Percentiles rank a stretch among this genome's conserved stretches.
phyloP scores from a whole-genome alignment of 2,113 vertebrate species.

The Datnioides undecimradiatus region DNA sequence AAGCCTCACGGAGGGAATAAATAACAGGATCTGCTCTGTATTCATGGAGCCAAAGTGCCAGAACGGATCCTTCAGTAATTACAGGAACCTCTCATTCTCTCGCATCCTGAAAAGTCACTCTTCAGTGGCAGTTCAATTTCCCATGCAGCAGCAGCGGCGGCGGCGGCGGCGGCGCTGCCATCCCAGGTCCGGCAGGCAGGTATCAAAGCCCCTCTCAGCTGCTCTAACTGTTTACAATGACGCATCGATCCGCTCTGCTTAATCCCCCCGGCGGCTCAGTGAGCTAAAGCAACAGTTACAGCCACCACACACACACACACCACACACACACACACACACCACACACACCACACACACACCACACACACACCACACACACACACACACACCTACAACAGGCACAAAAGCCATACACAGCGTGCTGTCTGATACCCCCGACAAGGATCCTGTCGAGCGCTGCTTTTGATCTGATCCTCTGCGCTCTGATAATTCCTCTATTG shows the following conservation, averaged over 20 bases:
- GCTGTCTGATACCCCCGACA: constrained; percentile 20
- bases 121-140: constrained; percentile 54
- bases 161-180: background rate
- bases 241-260: constrained; percentile 67
- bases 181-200: constrained; percentile 41
- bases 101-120: constrained; percentile 50
- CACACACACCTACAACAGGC: constrained; percentile 25
- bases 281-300: constrained; percentile 72
- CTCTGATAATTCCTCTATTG: constrained; percentile 53
- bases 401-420: constrained; percentile 24
- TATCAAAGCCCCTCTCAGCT: constrained; percentile 57
- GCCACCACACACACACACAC: too few species aligned
- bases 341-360: too few species aligned
- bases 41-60: constrained; percentile 22
- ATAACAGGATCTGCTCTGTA: constrained; percentile 1
- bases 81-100: constrained; percentile 29
- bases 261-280: constrained; percentile 37
- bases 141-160: background rate
- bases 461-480: constrained; percentile 46
- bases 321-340: too few species aligned
- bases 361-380: too few species aligned
- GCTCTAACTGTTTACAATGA: constrained; percentile 68
- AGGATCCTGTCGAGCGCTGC: constrained; percentile 31
- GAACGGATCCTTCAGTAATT: constrained; percentile 28
- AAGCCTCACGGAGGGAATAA: background rate